Percentiles rank a stretch among this genome's conserved stretches.
phyloP scores from a whole-genome alignment of 2,888 invertebrate genomes.

The Muschampia plurimacula region DNA sequence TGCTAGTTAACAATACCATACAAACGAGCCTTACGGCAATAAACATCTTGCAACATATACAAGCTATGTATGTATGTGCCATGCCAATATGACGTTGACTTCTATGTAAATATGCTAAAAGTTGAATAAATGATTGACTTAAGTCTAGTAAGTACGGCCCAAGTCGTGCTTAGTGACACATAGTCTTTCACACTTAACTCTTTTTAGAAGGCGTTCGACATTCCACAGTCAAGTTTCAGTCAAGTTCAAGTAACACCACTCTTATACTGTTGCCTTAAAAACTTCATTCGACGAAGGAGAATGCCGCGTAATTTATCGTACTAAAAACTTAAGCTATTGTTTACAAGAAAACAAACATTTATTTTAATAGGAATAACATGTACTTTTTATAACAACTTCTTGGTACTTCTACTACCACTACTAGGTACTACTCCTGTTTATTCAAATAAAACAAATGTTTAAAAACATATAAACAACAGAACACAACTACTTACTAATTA shows the following conservation, averaged over 20 bases:
- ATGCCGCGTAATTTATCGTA: too few species aligned
- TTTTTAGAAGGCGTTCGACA: constrained; percentile 71
- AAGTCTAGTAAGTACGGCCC: constrained; percentile 8
- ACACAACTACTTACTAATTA: too few species aligned
- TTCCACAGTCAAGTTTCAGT: constrained; percentile 58
- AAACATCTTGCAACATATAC: neutral
- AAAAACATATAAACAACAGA: too few species aligned
- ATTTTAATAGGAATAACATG: too few species aligned
- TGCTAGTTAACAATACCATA: neutral
- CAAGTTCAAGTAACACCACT: constrained; percentile 58
- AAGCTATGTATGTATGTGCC: neutral
- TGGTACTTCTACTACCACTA: too few species aligned
- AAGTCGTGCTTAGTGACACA: constrained; percentile 36
- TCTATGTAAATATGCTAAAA: constrained; percentile 15
- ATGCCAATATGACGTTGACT: neutral
- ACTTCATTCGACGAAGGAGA: neutral
- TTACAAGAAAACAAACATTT: too few species aligned
- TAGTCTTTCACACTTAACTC: constrained; percentile 63
- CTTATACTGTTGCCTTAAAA: constrained; percentile 20
- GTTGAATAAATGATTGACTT: constrained; percentile 23
- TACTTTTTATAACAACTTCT: too few species aligned
- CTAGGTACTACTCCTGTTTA: too few species aligned
- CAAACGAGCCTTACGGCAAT: neutral
- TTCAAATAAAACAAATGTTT: too few species aligned
- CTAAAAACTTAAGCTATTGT: too few species aligned